phyloP scores from a whole-genome alignment of 2,797 vertebrate genomes.

The Sphenopsis melanotis region DNA sequence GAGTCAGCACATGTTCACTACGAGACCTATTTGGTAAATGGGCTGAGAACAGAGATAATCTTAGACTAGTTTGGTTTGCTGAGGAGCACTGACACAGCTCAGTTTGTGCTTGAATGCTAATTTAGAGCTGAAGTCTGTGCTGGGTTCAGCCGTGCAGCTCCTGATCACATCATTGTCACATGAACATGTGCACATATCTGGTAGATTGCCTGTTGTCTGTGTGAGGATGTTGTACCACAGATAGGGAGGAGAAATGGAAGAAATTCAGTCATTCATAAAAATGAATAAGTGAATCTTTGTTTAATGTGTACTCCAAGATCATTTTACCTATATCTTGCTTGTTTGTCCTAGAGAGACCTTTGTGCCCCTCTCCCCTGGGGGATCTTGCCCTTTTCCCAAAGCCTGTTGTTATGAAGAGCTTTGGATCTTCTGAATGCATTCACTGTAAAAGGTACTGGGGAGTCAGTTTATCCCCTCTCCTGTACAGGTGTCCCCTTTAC shows the following conservation, averaged over 20 bases:
- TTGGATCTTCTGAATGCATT: background rate
- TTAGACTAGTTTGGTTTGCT: background rate
- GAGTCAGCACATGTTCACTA: conserved; percentile 60
- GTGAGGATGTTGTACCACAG: background rate
- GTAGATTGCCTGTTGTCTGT: background rate
- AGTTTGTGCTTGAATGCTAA: background rate
- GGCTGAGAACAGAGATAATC: conserved; percentile 33
- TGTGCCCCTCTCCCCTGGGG: background rate
- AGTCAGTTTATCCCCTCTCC: background rate
- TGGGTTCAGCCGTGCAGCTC: background rate
- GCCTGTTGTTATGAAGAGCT: background rate
- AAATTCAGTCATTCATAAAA: background rate
- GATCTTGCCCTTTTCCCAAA: background rate
- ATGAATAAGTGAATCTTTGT: background rate
- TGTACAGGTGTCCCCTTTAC: background rate
- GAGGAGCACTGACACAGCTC: background rate
- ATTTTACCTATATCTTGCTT: background rate
- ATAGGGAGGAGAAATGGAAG: background rate
- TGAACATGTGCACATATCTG: fast-evolving
- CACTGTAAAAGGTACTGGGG: background rate
- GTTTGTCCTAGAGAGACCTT: background rate
- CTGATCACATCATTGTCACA: background rate
- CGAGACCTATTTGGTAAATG: conserved; percentile 34
- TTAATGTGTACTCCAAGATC: background rate
- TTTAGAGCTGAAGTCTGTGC: background rate